These are phyloP conservation scores for Callionymus lyra DNA, from an alignment of 2,113 vertebrate species.

Conservation along the genomic window DNA sequence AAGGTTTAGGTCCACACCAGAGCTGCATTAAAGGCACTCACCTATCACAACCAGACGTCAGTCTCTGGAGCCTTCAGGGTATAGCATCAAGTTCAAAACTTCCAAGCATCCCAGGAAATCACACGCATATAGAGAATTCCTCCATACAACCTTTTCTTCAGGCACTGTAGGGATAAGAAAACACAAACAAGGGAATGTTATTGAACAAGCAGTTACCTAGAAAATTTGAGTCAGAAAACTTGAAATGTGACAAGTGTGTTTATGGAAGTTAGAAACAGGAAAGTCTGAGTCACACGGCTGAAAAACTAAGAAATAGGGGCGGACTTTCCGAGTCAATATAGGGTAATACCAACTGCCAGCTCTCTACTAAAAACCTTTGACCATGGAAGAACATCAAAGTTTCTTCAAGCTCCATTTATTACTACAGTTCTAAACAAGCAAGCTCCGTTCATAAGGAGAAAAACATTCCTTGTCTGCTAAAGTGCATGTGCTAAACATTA, in stretches of 20 bases:
- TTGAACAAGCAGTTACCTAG: constrained; percentile 28
- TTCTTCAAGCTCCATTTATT: no score
- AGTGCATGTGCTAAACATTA: constrained; percentile 22
- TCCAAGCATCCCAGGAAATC: constrained; percentile 40
- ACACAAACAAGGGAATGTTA: constrained; percentile 9
- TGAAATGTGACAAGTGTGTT: constrained; percentile 49
- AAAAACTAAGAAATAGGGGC: constrained; percentile 22
- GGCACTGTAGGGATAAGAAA: constrained; percentile 16
- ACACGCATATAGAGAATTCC: constrained; percentile 14
- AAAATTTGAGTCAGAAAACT: constrained; percentile 32
- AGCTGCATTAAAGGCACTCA: constrained; percentile 29
- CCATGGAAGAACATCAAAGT: no score
- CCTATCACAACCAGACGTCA: constrained; percentile 43
- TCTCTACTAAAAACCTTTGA: constrained; percentile 22
- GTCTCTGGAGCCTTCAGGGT: constrained; percentile 35
- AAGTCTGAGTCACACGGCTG: constrained; percentile 49
- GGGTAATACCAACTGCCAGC: no score
- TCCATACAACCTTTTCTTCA: constrained; percentile 8
- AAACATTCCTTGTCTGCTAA: no score
- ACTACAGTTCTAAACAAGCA: no score
- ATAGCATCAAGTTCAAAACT: constrained; percentile 17
- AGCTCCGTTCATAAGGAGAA: no score
- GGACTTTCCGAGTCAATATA: constrained; percentile 40
- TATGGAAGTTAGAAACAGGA: constrained; percentile 42
- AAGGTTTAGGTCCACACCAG: no score